Percentiles rank a stretch among this genome's conserved stretches.
Conservation (phyloP, 2,797 vertebrate genomes). For the Pseudotriccus pelzelni region DNA sequence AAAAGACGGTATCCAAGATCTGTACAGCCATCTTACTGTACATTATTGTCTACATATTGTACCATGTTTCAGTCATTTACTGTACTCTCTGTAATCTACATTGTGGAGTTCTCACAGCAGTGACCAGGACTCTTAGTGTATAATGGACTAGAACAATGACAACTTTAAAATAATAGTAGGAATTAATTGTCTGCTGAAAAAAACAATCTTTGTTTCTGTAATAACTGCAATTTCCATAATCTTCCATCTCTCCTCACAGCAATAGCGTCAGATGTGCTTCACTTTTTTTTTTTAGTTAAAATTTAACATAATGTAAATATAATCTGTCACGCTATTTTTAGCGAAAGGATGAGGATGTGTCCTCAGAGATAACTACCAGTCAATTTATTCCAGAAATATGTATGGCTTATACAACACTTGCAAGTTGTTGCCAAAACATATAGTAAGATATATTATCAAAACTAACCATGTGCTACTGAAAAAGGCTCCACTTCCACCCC, state of each 20-base stretch:
- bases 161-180: neutral
- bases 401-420: neutral
- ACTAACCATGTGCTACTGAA: neutral
- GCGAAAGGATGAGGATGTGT: neutral
- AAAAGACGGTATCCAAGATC: neutral
- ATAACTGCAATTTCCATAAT: neutral
- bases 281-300: neutral
- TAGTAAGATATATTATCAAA: neutral
- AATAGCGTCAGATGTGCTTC: neutral
- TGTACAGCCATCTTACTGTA: neutral
- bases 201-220: neutral
- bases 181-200: neutral
- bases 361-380: neutral
- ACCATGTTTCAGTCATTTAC: neutral
- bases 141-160: neutral
- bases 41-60: neutral
- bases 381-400: neutral
- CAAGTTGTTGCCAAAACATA: neutral
- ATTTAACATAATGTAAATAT: neutral
- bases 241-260: neutral
- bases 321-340: slow-evolving; percentile 16
- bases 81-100: neutral
- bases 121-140: neutral
- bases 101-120: neutral
- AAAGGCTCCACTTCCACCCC: neutral